phyloP scores from a whole-genome alignment of 2,888 invertebrate genomes.

The Selenia dentaria region DNA sequence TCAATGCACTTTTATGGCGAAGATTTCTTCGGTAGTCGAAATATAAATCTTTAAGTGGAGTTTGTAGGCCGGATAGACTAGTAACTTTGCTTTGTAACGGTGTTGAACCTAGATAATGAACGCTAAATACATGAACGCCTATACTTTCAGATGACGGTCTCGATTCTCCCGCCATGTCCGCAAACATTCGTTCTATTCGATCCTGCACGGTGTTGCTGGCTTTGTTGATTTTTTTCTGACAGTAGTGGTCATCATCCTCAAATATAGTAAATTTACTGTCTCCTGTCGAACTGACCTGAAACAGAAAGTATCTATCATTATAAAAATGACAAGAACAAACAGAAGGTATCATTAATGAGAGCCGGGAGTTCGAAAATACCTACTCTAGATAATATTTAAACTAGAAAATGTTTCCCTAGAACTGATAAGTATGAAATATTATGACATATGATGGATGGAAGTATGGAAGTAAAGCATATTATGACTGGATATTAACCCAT shows the following conservation, averaged over 20 bases:
- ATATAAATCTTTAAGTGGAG: slow-evolving; percentile 90
- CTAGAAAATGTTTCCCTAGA: too few species aligned
- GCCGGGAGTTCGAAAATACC: too few species aligned
- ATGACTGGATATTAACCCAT: too few species aligned
- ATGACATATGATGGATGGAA: too few species aligned
- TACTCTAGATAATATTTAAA: too few species aligned
- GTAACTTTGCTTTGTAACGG: slow-evolving; percentile 92
- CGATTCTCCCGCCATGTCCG: slow-evolving; percentile 87
- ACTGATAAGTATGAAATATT: too few species aligned
- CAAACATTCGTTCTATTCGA: slow-evolving; percentile 94
- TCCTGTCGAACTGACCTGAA: slow-evolving; percentile 63
- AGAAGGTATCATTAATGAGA: too few species aligned
- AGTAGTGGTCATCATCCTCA: slow-evolving; percentile 74
- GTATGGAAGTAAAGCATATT: too few species aligned
- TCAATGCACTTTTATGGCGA: slow-evolving; percentile 79
- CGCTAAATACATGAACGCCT: slow-evolving; percentile 86
- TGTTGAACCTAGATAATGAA: slow-evolving; percentile 93
- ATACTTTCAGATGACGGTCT: slow-evolving; percentile 77
- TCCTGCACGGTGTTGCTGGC: slow-evolving; percentile 91
- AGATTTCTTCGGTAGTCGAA: slow-evolving; percentile 84
- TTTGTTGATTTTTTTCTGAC: slow-evolving; percentile 65
- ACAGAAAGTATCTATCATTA: slow-evolving; percentile 2
- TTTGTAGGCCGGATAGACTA: slow-evolving; percentile 92
- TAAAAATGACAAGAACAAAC: too few species aligned
- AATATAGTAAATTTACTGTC: slow-evolving; percentile 63